A percentile compares a stretch with the other conserved stretches of the same genome.
Conservation (phyloP, 2,113 vertebrate genomes). For the Rattus rattus region DNA sequence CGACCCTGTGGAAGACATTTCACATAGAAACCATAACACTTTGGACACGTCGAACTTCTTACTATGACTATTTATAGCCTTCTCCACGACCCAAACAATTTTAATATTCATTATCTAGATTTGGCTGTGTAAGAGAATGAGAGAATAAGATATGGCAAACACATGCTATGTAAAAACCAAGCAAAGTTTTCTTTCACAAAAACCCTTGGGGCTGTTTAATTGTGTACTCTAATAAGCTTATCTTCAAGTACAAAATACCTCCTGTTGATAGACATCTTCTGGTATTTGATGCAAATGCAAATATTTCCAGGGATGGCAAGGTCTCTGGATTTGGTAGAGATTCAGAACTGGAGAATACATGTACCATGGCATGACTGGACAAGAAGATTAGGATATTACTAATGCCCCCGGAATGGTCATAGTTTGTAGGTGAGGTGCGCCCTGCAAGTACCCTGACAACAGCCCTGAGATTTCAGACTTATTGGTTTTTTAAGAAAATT, state of each 20-base stretch:
- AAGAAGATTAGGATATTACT: background rate
- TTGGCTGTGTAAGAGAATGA: constrained; percentile 9
- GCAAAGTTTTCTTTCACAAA: background rate
- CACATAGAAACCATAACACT: background rate
- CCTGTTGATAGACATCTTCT: background rate
- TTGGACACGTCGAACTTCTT: background rate
- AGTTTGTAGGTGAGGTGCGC: background rate
- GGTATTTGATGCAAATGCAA: background rate
- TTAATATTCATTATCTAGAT: background rate
- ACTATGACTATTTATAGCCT: background rate
- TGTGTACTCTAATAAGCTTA: background rate
- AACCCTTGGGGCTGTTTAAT: background rate
- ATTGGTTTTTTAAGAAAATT: background rate
- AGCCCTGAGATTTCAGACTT: background rate
- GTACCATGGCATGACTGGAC: background rate
- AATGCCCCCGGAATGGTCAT: background rate
- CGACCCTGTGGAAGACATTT: background rate
- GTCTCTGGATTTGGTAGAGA: background rate
- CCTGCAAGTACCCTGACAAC: background rate
- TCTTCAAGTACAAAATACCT: background rate
- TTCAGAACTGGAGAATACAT: background rate
- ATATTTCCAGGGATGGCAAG: background rate
- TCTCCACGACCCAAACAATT: background rate
- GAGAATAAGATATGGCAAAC: background rate
- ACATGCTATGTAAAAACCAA: background rate